A percentile compares a stretch with the other conserved stretches of the same genome.
Conservation (phyloP, 2,888 invertebrate species). For the Melipona beecheii region DNA sequence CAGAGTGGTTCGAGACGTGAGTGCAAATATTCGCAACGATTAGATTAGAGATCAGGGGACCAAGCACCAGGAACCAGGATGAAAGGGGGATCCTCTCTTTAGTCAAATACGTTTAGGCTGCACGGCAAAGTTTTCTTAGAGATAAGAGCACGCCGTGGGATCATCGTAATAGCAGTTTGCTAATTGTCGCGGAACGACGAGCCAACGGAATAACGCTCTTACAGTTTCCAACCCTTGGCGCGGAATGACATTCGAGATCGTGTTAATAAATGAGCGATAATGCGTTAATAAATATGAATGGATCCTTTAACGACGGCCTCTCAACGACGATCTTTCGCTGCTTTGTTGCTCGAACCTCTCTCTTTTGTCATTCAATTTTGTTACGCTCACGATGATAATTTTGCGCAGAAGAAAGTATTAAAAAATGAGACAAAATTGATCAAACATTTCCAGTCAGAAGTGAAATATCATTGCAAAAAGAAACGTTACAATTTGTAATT, state of each 20-base stretch:
- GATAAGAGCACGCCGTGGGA: neutral
- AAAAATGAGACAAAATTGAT: too few species aligned
- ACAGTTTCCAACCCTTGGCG: neutral
- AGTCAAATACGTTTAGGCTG: neutral
- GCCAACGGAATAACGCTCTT: neutral
- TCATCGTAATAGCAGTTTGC: neutral
- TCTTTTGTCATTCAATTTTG: neutral
- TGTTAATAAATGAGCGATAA: too few species aligned
- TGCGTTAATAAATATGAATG: neutral
- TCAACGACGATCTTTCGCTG: neutral
- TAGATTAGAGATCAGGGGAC: neutral
- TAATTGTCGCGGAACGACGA: neutral
- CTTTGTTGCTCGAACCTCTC: neutral
- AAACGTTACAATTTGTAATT: neutral
- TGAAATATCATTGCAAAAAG: neutral
- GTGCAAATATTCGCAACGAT: conserved; percentile 17
- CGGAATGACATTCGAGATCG: neutral
- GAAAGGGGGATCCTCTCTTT: neutral
- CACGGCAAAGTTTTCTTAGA: conserved; percentile 1
- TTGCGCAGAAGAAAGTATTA: neutral
- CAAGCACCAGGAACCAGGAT: neutral
- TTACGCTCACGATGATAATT: neutral
- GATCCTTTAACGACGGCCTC: neutral
- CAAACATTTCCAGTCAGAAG: neutral
- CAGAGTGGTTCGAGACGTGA: conserved; percentile 18